phyloP scores from a whole-genome alignment of 2,888 invertebrate genomes.

The Mycalesis mineus region DNA sequence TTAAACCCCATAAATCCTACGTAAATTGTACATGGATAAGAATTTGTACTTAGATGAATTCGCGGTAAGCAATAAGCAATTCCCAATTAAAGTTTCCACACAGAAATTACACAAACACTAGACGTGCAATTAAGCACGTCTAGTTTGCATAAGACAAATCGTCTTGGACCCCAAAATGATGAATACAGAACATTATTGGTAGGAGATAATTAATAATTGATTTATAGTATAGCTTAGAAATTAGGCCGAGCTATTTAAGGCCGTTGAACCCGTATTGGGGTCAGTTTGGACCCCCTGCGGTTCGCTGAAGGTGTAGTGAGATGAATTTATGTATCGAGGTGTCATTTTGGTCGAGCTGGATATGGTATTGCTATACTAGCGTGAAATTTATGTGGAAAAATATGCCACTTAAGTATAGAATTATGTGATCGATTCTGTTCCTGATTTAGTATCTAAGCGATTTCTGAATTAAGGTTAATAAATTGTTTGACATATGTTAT shows the following conservation, averaged over 20 bases:
- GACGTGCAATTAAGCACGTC: conserved; percentile 32
- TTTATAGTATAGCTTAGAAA: conserved; percentile 33
- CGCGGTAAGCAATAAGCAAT: conserved; percentile 7
- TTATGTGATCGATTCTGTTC: neutral
- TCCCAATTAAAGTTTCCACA: conserved; percentile 22
- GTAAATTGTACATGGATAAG: no score
- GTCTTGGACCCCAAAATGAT: conserved; percentile 29
- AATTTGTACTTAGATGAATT: neutral
- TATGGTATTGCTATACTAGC: neutral
- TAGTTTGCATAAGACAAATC: conserved; percentile 34
- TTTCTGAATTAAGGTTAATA: no score
- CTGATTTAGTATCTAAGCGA: no score
- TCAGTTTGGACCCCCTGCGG: conserved; percentile 31
- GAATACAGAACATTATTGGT: conserved; percentile 33
- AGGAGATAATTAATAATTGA: conserved; percentile 35
- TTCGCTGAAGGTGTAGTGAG: conserved; percentile 20
- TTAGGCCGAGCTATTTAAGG: conserved; percentile 35
- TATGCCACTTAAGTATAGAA: neutral
- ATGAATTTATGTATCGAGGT: conserved; percentile 25
- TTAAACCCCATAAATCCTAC: no score
- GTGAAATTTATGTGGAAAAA: neutral
- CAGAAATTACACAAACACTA: no score
- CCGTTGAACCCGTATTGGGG: conserved; percentile 30
- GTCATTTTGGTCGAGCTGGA: conserved; percentile 10
- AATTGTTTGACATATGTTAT: no score